Evolutionary conservation across 2,113 vertebrate genomes (phyloP), one percentile per base, ranked within the genome.

Genomic region (Epinephelus lanceolatus): DNA sequence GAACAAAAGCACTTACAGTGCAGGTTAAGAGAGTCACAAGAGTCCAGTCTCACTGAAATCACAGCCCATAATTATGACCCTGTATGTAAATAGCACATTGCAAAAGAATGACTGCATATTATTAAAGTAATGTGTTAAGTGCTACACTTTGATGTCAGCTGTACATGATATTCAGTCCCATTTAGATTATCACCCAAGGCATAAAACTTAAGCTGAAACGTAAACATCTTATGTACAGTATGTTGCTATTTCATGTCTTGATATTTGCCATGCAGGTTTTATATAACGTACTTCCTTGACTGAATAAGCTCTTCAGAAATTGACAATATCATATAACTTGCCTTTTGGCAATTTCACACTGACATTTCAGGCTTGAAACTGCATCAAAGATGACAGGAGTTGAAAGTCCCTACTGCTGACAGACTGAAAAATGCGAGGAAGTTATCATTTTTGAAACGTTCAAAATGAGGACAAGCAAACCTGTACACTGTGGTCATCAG

Each of bases 331-430:
- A 57, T 59, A 53, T 60, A 30, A 23, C 14, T 69, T 69, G 19
- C 30, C 33, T 60, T 42, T 52, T 33, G 13, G 7, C n/a, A 69
- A 74, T 80, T 77, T 80, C 59, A 80, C 5, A 1, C 51, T 84
- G 21, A 78, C 68, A 86, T 73, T 74, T 80, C 27, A 47, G 19
- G 37, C 56, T 79, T 68, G 30, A 76, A 37, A 53, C 19, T 68
- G 0, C 56, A 74, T 82, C 37, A 76, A 1, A 72, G 53, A 12
- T 69, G 47, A 78, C 23, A 56, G 37, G 49, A 27, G 27, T 53
- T 27, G 14, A 42, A 63, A 61, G 52, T 60, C 49, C 5, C 23
- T 13, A 25, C 53, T 42, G 45, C 37, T 47, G 70, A 71, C 51
- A 51, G n/a, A 33, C n/a, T 65, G 13, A 59, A 49, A 74, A 74